Percentiles rank a stretch among this genome's conserved stretches.
phyloP scores from a whole-genome alignment of 2,113 vertebrate genomes.

The Gracilinanus agilis region DNA sequence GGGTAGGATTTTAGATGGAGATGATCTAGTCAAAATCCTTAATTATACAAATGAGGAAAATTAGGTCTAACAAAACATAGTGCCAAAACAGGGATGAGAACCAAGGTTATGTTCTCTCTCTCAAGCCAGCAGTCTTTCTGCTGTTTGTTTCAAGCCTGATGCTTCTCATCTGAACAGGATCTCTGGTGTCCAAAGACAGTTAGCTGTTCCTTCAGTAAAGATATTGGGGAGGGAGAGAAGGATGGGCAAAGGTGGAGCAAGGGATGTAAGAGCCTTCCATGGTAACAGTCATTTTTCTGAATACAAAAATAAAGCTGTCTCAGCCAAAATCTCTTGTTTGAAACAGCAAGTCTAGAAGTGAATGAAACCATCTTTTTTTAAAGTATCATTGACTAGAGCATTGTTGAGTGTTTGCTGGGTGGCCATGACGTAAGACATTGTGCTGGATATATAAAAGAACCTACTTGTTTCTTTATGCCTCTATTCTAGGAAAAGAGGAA shows the following conservation, averaged over 20 bases:
- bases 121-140: background rate
- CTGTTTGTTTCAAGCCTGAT: background rate
- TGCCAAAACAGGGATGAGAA: background rate
- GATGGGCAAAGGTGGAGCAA: background rate
- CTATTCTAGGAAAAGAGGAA: background rate
- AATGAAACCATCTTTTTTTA: background rate
- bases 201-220: background rate
- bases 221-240: background rate
- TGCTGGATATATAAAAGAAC: background rate
- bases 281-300: background rate
- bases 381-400: background rate
- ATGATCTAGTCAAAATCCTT: constrained; percentile 36
- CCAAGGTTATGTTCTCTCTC: background rate
- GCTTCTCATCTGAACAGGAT: background rate
- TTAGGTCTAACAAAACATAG: background rate
- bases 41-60: background rate
- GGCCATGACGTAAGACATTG: background rate
- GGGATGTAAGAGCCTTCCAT: background rate
- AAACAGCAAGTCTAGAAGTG: background rate
- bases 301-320: background rate
- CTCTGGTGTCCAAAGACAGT: background rate
- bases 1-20: background rate
- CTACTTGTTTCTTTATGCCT: background rate
- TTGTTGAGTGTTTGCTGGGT: background rate
- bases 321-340: background rate